Conservation (phyloP, 2,888 invertebrate species). For the Tortrix viridana region DNA sequence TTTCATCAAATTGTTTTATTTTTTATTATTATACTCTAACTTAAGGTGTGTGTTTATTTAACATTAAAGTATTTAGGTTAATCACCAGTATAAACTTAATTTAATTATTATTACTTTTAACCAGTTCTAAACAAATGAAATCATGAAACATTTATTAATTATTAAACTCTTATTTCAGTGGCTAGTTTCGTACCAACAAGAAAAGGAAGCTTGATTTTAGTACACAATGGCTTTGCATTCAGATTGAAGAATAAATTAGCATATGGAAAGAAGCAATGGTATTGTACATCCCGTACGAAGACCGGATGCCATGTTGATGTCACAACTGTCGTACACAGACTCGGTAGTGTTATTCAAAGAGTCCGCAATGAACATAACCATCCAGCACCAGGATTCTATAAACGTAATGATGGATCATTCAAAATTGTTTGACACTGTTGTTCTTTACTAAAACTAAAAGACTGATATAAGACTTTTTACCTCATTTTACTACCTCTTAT, state of each 20-base stretch:
- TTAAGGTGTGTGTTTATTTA: no score
- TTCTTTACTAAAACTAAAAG: constrained; percentile 38
- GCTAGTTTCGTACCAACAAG: constrained; percentile 72
- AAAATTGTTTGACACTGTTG: constrained; percentile 60
- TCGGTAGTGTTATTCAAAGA: constrained; percentile 62
- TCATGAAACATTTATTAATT: constrained; percentile 25
- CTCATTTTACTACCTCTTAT: constrained; percentile 40
- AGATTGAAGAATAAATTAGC: constrained; percentile 74
- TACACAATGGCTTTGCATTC: constrained; percentile 72
- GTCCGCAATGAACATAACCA: constrained; percentile 72
- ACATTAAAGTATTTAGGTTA: no score
- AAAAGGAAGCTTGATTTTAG: constrained; percentile 70
- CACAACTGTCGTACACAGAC: constrained; percentile 62
- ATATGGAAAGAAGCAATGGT: constrained; percentile 78
- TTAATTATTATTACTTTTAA: no score
- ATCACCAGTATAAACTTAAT: no score
- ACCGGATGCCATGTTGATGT: constrained; percentile 74
- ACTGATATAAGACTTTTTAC: constrained; percentile 50
- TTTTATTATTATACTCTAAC: background rate
- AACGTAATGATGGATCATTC: constrained; percentile 70
- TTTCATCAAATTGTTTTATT: background rate
- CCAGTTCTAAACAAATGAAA: background rate
- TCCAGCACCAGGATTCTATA: constrained; percentile 69
- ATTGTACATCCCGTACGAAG: constrained; percentile 70
- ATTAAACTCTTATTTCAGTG: constrained; percentile 58